phyloP scores from a whole-genome alignment of 2,797 vertebrate genomes.

The Pachyuromys duprasi region DNA sequence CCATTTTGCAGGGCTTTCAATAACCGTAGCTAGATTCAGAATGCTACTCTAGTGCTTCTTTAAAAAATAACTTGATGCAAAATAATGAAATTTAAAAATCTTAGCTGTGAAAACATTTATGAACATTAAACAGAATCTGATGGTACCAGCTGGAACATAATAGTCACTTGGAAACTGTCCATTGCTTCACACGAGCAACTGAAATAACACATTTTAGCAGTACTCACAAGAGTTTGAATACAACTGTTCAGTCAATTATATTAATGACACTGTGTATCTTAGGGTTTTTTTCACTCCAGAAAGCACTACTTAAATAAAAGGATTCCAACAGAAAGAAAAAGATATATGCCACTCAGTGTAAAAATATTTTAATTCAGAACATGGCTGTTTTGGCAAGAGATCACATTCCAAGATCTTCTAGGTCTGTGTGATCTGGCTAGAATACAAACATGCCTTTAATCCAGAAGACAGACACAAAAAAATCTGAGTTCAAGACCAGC shows the following conservation, averaged over 20 bases:
- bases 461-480: too few species aligned
- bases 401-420: too few species aligned
- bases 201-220: not conserved
- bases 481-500: too few species aligned
- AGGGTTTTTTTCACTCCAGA: not conserved
- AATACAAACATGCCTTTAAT: too few species aligned
- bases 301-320: not conserved
- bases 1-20: not conserved
- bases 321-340: not conserved
- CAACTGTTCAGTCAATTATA: not conserved
- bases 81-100: conserved; percentile 57
- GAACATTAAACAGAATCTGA: conserved; percentile 32
- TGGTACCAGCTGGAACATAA: not conserved
- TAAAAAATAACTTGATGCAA: conserved; percentile 25
- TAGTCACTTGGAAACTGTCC: conserved; percentile 22
- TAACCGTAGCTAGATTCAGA: not conserved
- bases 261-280: not conserved
- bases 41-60: not conserved
- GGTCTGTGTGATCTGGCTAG: too few species aligned
- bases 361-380: too few species aligned
- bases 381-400: too few species aligned
- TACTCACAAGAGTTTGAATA: not conserved
- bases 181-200: not conserved
- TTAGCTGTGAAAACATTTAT: conserved; percentile 51
- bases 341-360: not conserved